These are phyloP conservation scores for Leptogaster cylindrica DNA, from an alignment of 2,888 invertebrate species.

Conservation along the genomic window DNA sequence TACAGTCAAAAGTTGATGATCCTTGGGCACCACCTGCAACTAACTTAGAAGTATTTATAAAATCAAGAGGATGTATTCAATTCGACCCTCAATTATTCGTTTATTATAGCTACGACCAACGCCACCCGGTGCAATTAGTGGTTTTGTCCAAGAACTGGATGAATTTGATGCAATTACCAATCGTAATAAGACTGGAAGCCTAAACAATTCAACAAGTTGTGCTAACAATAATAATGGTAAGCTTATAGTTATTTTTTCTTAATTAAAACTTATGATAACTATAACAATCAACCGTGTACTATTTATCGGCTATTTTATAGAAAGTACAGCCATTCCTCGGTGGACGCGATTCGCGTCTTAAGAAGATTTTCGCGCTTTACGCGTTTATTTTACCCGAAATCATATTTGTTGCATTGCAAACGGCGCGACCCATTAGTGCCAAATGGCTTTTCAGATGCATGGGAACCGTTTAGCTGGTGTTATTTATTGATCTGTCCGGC, in stretches of 20 bases:
- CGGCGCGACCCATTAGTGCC: no score
- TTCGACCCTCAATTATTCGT: conserved; percentile 44
- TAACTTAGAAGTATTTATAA: conserved; percentile 49
- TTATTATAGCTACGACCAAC: conserved; percentile 49
- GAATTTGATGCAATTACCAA: conserved; percentile 88
- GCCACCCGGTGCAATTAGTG: conserved; percentile 51
- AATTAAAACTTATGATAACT: conserved; percentile 44
- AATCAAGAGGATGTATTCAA: conserved; percentile 45
- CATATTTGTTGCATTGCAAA: conserved; percentile 49
- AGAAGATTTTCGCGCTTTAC: no score
- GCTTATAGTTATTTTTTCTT: conserved; percentile 5
- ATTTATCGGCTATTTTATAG: no score
- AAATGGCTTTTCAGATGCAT: no score
- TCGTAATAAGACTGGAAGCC: conserved; percentile 66
- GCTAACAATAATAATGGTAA: conserved; percentile 60
- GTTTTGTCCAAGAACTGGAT: conserved; percentile 75
- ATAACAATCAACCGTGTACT: no score
- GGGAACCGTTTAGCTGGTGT: no score
- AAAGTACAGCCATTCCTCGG: no score
- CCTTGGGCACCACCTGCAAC: conserved; percentile 67
- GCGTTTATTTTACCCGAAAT: no score
- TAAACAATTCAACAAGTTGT: conserved; percentile 53
- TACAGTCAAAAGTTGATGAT: conserved; percentile 62
- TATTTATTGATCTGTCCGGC: no score
- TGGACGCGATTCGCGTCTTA: no score